phyloP scores from a whole-genome alignment of 2,797 vertebrate species.

The Cossypha polioptera region DNA sequence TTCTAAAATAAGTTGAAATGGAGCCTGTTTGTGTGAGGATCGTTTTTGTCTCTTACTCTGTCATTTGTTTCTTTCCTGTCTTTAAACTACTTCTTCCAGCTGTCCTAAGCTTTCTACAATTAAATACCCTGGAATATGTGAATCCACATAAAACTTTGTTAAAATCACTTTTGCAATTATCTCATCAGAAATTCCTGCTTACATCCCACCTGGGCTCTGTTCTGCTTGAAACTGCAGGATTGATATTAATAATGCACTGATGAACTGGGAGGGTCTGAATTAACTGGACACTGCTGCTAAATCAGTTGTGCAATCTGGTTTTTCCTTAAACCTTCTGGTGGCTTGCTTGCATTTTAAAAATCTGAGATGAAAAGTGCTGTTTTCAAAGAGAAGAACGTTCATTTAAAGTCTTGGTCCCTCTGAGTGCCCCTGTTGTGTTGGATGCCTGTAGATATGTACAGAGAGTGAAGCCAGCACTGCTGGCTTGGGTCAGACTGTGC shows the following conservation, averaged over 20 bases:
- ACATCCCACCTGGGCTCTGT: neutral
- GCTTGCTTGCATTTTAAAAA: neutral
- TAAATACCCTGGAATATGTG: conserved; percentile 29
- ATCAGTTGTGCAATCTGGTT: neutral
- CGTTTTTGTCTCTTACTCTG: neutral
- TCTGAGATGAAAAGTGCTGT: neutral
- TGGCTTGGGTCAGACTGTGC: neutral
- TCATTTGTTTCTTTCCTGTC: conserved; percentile 43
- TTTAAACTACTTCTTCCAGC: conserved; percentile 54
- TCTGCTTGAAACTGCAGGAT: neutral
- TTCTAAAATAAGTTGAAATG: neutral
- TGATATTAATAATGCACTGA: neutral
- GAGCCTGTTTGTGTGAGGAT: neutral
- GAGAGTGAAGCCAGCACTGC: neutral
- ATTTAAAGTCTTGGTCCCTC: neutral
- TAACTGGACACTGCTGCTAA: neutral
- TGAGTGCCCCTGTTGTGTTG: rapidly evolving
- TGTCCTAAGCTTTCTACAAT: conserved; percentile 24
- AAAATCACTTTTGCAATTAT: neutral
- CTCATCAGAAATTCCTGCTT: neutral
- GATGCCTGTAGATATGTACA: neutral
- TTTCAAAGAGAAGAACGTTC: neutral
- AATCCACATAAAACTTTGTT: neutral
- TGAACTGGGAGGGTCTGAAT: neutral
- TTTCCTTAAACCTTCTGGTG: neutral